Evolutionary conservation across 2,797 vertebrate genomes (phyloP).

Genomic region (Coendou prehensilis): DNA sequence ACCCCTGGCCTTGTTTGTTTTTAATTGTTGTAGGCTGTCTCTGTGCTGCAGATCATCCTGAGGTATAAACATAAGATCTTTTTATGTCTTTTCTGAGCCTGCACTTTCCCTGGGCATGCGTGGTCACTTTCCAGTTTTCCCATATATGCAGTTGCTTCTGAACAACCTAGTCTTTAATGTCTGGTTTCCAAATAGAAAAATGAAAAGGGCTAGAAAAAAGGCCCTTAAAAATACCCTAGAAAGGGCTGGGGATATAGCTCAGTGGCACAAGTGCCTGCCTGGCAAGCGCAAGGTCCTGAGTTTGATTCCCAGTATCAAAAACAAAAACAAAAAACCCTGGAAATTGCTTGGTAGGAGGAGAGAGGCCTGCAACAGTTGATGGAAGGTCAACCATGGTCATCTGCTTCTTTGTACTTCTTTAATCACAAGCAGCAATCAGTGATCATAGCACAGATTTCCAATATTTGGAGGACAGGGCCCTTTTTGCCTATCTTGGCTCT

Average conservation of each 20-base stretch:
- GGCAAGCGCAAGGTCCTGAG: too few relatives aligned
- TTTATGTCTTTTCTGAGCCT: background rate
- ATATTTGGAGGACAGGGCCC: background rate
- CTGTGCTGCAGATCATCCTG: background rate
- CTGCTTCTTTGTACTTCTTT: background rate
- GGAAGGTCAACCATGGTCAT: background rate
- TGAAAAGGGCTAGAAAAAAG: too few relatives aligned
- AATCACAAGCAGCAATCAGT: background rate
- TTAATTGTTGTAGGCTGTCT: background rate
- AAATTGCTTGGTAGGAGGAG: background rate
- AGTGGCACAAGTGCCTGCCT: too few relatives aligned
- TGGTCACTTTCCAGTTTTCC: background rate
- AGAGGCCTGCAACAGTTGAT: background rate
- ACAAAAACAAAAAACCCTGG: too few relatives aligned
- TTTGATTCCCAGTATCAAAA: too few relatives aligned
- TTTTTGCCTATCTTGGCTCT: background rate
- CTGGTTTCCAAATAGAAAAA: background rate
- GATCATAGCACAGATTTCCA: background rate
- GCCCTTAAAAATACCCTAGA: background rate
- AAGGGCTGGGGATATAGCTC: too few relatives aligned
- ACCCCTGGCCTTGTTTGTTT: too few relatives aligned
- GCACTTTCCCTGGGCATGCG: background rate
- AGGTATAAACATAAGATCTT: background rate
- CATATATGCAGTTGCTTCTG: background rate
- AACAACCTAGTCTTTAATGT: background rate